Percentiles rank a stretch among this genome's conserved stretches.
Evolutionary conservation across 2,113 vertebrate genomes (phyloP).

Genomic region (Heteronetta atricapilla): DNA sequence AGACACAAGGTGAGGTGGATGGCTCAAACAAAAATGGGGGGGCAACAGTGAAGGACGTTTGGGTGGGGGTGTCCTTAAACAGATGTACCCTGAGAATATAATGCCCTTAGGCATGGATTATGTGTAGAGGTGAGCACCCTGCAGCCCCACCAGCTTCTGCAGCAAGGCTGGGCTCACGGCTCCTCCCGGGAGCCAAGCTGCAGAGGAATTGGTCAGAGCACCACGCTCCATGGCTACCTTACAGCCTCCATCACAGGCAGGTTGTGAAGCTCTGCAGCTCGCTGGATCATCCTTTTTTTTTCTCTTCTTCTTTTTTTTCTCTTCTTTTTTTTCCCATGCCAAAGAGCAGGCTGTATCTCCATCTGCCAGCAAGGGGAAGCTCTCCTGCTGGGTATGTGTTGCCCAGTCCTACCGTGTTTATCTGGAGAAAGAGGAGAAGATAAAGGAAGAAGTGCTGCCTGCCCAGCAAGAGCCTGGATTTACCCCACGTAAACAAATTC

Average conservation of each 20-base stretch:
- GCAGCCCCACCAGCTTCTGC: neutral
- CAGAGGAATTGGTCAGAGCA: rapidly evolving
- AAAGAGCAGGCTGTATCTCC: neutral
- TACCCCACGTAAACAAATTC: neutral
- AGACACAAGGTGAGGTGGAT: neutral
- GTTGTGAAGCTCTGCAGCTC: neutral
- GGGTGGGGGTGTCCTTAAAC: neutral
- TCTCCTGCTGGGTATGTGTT: neutral
- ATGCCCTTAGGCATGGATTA: neutral
- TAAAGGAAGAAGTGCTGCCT: neutral
- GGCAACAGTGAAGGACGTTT: neutral
- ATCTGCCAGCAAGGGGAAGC: neutral
- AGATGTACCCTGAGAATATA: neutral
- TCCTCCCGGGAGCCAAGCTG: neutral
- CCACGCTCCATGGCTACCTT: neutral
- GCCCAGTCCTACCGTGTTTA: neutral
- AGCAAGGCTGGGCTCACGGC: neutral
- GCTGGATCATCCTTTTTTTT: neutral
- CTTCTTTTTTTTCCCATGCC: neutral
- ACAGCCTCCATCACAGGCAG: neutral
- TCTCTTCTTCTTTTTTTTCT: neutral
- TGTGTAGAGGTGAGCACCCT: neutral
- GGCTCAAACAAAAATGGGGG: neutral
- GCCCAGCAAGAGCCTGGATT: neutral
- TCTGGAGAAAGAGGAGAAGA: neutral